Base-by-base conservation (phyloP, 2,113 vertebrate species). In the Tragelaphus buxtoni region DNA sequence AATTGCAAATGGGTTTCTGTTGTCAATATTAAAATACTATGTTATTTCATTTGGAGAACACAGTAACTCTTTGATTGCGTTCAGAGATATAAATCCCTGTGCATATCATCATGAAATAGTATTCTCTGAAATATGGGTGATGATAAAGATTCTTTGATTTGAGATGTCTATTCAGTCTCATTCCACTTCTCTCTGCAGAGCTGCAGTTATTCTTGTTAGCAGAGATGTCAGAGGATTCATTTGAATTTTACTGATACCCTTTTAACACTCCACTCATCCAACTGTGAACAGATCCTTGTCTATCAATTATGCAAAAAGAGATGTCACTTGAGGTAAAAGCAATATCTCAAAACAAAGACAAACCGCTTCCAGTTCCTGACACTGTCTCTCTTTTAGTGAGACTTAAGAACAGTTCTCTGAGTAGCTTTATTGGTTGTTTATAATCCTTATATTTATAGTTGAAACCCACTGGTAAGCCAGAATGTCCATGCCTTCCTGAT, bases 101-200 rank as follows among this genome's bases (percentile, higher is more conserved):
- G 14, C 16, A 47, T 84, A 12, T 58, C 55, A 83, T 47, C 96
- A 85, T 95, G 96, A 97, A 98, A 98, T 87, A 39, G 12, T 16
- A 96, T 93, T 82, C 94, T 98, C 98, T 97, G 95, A 98, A 98
- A 97, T 93, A 87, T 42, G 79, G 93, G 32, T 81, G 69, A 94
- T 4, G 47, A 91, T 76, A 94, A 97, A 94, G 4, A 55, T 77
- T 55, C 74, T 98, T 96, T 98, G 88, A 97, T 95, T 97, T 7
- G 77, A 91, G 30, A 63, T 6, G 49, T 87, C 32, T 80, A 32
- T 74, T 94, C 51, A 85, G 63, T 13, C 88, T 97, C 83, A 95
- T 98, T 98, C 95, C 53, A 94, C 80, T 28, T 97, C 79, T 95
- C 53, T 92, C 93, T 81, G 51, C 82, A 93, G 74, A 97, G 61